Evolutionary conservation across 1,140 invertebrate species (phyloP).

Genomic region (Matsumurasca onukii): DNA sequence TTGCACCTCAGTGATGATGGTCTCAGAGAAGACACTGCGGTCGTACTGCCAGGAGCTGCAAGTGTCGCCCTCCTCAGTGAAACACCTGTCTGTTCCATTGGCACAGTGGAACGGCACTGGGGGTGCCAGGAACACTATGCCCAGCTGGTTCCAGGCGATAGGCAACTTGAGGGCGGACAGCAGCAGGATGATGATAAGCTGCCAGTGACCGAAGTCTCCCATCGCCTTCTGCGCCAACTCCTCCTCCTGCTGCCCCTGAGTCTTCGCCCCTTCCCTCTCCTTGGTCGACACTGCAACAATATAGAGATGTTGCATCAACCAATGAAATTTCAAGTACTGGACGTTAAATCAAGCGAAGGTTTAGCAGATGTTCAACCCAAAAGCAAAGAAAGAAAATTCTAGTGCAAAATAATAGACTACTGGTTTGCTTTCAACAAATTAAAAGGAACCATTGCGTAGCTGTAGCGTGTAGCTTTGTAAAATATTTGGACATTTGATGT

Average conservation of each 20-base stretch:
- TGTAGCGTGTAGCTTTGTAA: too few relatives aligned
- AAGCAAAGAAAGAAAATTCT: too few relatives aligned
- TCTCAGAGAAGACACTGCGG: slow-evolving; percentile 63
- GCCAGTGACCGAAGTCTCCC: slow-evolving; percentile 60
- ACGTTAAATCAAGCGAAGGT: too few relatives aligned
- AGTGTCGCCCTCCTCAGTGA: slow-evolving; percentile 37
- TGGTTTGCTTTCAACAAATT: too few relatives aligned
- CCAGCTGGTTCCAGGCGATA: slow-evolving; percentile 65
- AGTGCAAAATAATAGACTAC: too few relatives aligned
- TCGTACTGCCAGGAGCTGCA: slow-evolving; percentile 63
- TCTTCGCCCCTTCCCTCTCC: background rate
- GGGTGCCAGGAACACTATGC: slow-evolving; percentile 65
- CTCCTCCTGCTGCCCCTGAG: slow-evolving; percentile 2
- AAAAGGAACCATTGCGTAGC: too few relatives aligned
- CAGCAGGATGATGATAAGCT: slow-evolving; percentile 61
- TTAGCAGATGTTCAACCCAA: too few relatives aligned
- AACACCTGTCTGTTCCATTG: slow-evolving; percentile 22
- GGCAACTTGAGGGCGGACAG: slow-evolving; percentile 65
- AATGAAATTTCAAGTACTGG: too few relatives aligned
- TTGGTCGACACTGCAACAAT: slow-evolving; percentile 9
- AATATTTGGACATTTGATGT: too few relatives aligned
- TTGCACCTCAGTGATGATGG: slow-evolving; percentile 65
- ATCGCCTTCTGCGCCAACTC: slow-evolving; percentile 47
- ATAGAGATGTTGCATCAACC: too few relatives aligned
- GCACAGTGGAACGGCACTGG: slow-evolving; percentile 58